Evolutionary conservation across 1,140 invertebrate species (phyloP), one percentile per base, ranked within the genome.

Genomic region (Colletes latitarsis): DNA sequence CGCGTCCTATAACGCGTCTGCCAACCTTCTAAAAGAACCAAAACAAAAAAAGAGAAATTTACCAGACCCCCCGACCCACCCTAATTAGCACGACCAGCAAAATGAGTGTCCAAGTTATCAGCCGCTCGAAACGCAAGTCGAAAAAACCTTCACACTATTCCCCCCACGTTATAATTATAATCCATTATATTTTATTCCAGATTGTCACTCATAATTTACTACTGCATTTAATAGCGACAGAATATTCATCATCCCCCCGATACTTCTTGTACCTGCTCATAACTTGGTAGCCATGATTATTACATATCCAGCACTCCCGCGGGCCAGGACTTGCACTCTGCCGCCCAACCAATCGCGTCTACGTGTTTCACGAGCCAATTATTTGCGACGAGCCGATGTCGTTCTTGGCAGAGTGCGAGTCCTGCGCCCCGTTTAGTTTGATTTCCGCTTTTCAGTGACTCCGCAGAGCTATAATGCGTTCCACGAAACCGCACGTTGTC

Each of bases 181-280:
- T 92, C 90, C 88, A 90, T 90, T 91, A 92, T 93, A 93, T 93
- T 92, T 93, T 91, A 93, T 93, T 93, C 90, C 92, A 93, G 92
- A 93, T 92, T 92, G 85, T 89, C 88, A 90, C 87, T 91, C 87
- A 89, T 86, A 90, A 90, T 91, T 88, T 87, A 86, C 83, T 90
- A 90, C 82, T 89, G 88, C 88, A 91, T 88, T 78, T 80, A 80
- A 83, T 73, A 88, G 81, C 88, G 85, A 75, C 83, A 84, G 83
- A 83, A 66, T 72, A 78, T 69, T 81, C 87, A 88, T 89, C 82
- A 87, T 85, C 77, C 78, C 73, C 53, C 57, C 76, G 77, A 85
- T 83, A 85, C 77, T 86, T 75, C 62, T 84, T 87, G 68, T 86
- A 88, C 85, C 85, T 80, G 77, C 57, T 81, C 86, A 89, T 85